Base-by-base conservation (phyloP, 2,888 invertebrate species). In the Perdita meconis region DNA sequence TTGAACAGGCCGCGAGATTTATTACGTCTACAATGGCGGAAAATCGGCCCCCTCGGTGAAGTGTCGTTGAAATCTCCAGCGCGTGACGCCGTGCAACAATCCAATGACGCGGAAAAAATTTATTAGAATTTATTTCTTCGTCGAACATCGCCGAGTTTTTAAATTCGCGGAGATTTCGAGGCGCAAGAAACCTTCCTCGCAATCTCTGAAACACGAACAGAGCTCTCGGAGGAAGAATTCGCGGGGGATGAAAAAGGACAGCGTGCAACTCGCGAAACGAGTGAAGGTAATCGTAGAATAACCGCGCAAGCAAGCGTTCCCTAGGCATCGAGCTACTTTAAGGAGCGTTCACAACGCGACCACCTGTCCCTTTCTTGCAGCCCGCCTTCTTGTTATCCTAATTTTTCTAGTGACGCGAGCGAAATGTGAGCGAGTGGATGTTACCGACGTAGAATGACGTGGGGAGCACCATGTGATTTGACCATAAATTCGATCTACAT, bases 401-500 rank as follows among this genome's bases (percentile, higher is more conserved):
- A 89, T 84, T 86, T 84, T 78, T 65, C 74, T 30, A 59, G 60
- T 63, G 72, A 78, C 80, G 66, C 76, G 66, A 70, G 53, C 75
- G 57, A 73, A 59, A 79, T 70, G 73, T 79, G 71, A 60, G 64
- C 80, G 73, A 60, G 61, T 69, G 67, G 75, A 77, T 78, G 78
- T 72, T 74, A 82, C 77, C 55, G 47, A 19, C 47, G 70, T 16
- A 42, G 68, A 56, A 64, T 51, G 80, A 82, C 78, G 44, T 24
- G 57, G 81, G 80, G 70, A 78, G 81, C 80, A 70, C 71, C 82
- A 80, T 83, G 81, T 85, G 82, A 86, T 86, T 89, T 83, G 86
- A 81, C 85, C 84, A 81, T 86, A 90, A 90, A 90, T 89, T 87
- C 83, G 83, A 90, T 90, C 87, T 89, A 86, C 90, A 90, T 90